Evolutionary conservation across 2,113 vertebrate species (phyloP), one percentile per base, ranked within the genome.

Genomic region (Maccullochella peelii): DNA sequence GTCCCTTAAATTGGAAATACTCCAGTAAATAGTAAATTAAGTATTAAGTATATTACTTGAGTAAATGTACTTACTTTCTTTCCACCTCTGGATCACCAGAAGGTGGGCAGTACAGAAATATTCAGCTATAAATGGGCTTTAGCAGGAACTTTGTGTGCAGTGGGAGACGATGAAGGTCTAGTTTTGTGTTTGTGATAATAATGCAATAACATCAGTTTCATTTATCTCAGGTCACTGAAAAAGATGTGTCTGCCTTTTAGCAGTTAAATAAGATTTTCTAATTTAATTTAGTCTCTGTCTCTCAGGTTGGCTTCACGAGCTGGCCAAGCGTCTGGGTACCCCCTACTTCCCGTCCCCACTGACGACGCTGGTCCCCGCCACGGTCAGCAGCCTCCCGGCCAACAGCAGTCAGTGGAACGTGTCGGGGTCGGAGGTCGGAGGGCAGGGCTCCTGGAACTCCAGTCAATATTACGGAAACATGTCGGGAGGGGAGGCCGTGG

Each of bases 251-350:
- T 8, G n/a, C 4, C 12, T 40, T 8, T 54, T 5, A 16, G 1
- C 0, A 16, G 68, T 54, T n/a, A 33, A 36, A 54, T 14, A 38
- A 6, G 42, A 38, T 25, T 50, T 62, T 61, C 10, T 2, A 15
- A 66, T 69, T 82, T 10, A 1, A 50, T 40, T 20, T 54, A 33
- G 3, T 49, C 15, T 52, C 21, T 52, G 6, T 71, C 44, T 78
- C 30, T 67, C 82, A 97, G 96, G 96, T 69, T 97, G 96, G 96
- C 93, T 97, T 59, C 93, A 96, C 77, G 96, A 97, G 81, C 86
- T 97, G 67, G 96, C 93, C 11, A 97, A 96, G 86, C 94, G 96
- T 10, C 91, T 97, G 71, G 96, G 93, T 20, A 94, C 93, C 2
- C 96, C 96, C 0, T 96, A 96, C 90, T 86, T 94, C 79, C 89